These are phyloP conservation scores for Sebastes hopkinsi DNA, from an alignment of 2,797 vertebrate species.

Conservation along the genomic window DNA sequence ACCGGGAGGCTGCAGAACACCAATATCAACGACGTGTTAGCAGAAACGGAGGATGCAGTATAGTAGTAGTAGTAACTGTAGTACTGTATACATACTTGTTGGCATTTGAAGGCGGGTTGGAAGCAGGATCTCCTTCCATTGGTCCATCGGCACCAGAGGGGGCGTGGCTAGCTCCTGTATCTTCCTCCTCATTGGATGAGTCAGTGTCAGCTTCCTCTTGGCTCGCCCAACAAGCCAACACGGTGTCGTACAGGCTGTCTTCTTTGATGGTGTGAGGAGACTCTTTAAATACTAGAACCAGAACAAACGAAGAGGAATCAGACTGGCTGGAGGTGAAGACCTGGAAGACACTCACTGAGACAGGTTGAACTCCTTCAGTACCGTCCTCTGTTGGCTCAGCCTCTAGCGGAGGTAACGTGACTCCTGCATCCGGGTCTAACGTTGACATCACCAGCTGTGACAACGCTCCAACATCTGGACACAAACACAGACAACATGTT, in stretches of 20 bases:
- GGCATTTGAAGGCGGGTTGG: not conserved
- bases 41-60: not conserved
- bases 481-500: not conserved
- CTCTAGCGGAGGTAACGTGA: conserved; percentile 19
- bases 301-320: not conserved
- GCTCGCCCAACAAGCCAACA: conserved; percentile 53
- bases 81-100: conserved; percentile 22
- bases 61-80: not conserved
- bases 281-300: conserved; percentile 2
- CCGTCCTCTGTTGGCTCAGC: conserved; percentile 24
- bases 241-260: conserved; percentile 7
- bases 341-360: not conserved
- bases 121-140: not conserved
- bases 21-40: not conserved
- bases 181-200: conserved; percentile 73
- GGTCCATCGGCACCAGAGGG: not conserved
- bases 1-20: not conserved
- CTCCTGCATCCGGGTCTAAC: conserved; percentile 23
- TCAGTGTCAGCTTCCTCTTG: conserved; percentile 66
- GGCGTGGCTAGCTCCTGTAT: not conserved
- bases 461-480: conserved; percentile 59
- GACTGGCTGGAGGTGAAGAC: not conserved
- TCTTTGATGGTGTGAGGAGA: not conserved
- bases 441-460: conserved; percentile 54
- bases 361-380: not conserved